These are phyloP conservation scores for Thelaira solivaga DNA, from an alignment of 2,888 invertebrate species.

Conservation along the genomic window DNA sequence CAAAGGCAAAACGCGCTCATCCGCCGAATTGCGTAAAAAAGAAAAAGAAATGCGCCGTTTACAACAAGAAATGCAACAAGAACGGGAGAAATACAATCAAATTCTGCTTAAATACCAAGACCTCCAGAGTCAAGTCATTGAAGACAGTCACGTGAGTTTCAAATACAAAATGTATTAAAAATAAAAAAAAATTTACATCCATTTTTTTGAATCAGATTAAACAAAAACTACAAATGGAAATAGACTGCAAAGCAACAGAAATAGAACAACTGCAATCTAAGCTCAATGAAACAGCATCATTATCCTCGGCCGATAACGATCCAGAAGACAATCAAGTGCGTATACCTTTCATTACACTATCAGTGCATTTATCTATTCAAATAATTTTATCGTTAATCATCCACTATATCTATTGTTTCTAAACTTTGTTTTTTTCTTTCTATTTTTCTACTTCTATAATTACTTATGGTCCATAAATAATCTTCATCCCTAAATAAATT, in stretches of 20 bases:
- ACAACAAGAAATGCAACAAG: slow-evolving; percentile 95
- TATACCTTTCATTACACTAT: slow-evolving; percentile 16
- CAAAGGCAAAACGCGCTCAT: slow-evolving; percentile 87
- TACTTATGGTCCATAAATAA: slow-evolving; percentile 24
- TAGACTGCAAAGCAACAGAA: slow-evolving; percentile 97
- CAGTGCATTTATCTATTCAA: not conserved
- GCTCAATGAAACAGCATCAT: slow-evolving; percentile 92
- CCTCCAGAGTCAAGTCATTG: slow-evolving; percentile 87
- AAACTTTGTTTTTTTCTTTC: slow-evolving; percentile 41
- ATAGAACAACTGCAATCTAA: slow-evolving; percentile 95
- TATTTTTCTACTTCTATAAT: slow-evolving; percentile 52
- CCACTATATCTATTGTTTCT: slow-evolving; percentile 40
- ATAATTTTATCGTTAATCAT: slow-evolving; percentile 40
- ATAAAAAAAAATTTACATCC: not conserved
- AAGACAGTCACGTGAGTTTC: slow-evolving; percentile 83
- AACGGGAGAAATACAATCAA: slow-evolving; percentile 95
- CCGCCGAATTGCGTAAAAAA: slow-evolving; percentile 88
- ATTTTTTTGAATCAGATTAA: slow-evolving; percentile 73
- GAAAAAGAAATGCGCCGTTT: slow-evolving; percentile 96
- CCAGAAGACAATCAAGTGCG: slow-evolving; percentile 82
- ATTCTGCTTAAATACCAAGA: slow-evolving; percentile 91
- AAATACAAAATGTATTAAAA: not conserved
- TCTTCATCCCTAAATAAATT: slow-evolving; percentile 12
- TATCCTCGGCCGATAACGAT: slow-evolving; percentile 93
- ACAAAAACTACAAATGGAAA: slow-evolving; percentile 93